Evolutionary conservation across 2,113 vertebrate species (phyloP), one percentile per base, ranked within the genome.

Genomic region (Oryzias celebensis): DNA sequence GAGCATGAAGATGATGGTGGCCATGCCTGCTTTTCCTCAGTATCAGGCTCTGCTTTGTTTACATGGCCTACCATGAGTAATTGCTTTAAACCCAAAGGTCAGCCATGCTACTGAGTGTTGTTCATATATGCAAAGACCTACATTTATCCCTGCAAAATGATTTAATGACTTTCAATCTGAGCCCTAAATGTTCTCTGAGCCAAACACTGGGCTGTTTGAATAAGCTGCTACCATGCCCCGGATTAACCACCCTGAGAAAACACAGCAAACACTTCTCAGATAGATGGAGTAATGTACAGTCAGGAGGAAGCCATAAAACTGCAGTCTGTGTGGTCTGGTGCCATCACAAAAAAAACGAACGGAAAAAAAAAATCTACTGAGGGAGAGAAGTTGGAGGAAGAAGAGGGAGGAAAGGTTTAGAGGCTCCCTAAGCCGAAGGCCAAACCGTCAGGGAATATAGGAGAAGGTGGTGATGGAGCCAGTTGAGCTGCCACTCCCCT

Each of bases 251-350:
- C 63, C 66, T 71, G 65, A 70, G 56, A 72, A 86, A 85, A 88
- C 78, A 88, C 69, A 78, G 85, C 67, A 85, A 88, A 85, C 87
- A 88, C 83, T 74, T 86, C 83, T 79, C 68, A 85, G 68, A 83
- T 86, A 78, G 85, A 87, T 80, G 77, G 82, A 86, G 85, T 87
- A 87, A 89, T 78, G 78, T 62, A 79, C 62, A 77, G 75, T 74
- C 28, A 48, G 67, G 77, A 68, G 74, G 78, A 85, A 88, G 77
- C 70, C 44, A 75, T 83, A 84, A 88, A 88, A 64, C 51, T 43
- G 45, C 87, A 74, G 49, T 83, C 80, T 92, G 91, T 93, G 92
- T 92, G 92, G 92, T 92, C 92, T 78, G 52, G 82, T 89, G 83
- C 76, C 88, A 89, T 86, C 82, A 71, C 77, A 75, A 71, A 72